Conservation (phyloP, 2,113 vertebrate species). For the Chiloscyllium plagiosum region DNA sequence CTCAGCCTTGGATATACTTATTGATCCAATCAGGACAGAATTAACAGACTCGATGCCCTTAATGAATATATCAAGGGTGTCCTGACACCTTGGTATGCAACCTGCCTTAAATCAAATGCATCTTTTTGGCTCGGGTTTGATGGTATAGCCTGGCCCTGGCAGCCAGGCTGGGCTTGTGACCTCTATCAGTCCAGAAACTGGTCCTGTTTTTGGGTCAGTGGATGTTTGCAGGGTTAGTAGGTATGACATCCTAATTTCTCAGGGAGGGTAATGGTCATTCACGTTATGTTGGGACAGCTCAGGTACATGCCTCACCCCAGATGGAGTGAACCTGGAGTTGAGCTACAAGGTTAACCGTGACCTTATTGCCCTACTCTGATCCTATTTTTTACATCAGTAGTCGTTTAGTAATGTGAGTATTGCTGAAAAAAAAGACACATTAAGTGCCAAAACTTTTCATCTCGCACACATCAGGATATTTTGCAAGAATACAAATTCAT, state of each 20-base stretch:
- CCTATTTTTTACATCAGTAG: not conserved
- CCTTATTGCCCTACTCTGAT: not conserved
- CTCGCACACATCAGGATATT: no score
- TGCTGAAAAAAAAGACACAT: no score
- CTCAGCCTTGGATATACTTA: no score
- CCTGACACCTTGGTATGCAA: not conserved
- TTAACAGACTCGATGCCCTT: no score
- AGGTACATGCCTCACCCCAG: not conserved
- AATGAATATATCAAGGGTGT: not conserved
- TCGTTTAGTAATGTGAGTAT: no score
- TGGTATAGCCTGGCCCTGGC: not conserved
- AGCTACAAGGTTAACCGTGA: not conserved
- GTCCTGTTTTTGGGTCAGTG: not conserved
- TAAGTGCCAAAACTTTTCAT: no score
- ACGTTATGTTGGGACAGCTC: not conserved
- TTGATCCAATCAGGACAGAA: no score
- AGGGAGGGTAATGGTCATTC: not conserved
- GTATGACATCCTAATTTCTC: not conserved
- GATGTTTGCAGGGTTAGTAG: not conserved
- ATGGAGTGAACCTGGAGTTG: not conserved
- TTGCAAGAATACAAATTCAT: no score
- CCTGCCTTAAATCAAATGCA: not conserved
- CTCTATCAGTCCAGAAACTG: no score
- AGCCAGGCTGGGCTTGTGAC: not conserved
- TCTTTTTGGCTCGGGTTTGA: not conserved